Evolutionary conservation across 2,113 vertebrate genomes (phyloP).

Genomic region (Astur gentilis): DNA sequence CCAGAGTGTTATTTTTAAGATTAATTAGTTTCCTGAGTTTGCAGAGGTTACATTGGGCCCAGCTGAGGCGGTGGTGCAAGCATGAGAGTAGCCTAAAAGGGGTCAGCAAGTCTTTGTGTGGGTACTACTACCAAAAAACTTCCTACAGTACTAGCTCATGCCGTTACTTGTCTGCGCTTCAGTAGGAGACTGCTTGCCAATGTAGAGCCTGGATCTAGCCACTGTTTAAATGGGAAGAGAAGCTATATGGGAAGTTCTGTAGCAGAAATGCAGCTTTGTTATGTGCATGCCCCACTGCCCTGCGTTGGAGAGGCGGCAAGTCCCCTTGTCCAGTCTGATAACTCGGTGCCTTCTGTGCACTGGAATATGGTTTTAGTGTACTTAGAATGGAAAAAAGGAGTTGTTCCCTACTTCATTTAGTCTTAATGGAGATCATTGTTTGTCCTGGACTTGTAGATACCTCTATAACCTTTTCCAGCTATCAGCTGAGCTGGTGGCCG

Average conservation of each 20-base stretch:
- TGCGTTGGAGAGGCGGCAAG: neutral
- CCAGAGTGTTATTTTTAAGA: neutral
- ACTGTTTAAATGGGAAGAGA: neutral
- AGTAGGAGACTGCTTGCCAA: neutral
- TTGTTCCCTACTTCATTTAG: neutral
- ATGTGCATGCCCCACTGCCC: too few relatives aligned
- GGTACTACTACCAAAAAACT: neutral
- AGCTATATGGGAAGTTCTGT: neutral
- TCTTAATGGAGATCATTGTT: neutral
- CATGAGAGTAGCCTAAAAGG: neutral
- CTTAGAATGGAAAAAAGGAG: neutral
- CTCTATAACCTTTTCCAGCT: neutral
- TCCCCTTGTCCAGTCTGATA: neutral
- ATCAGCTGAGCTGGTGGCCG: neutral
- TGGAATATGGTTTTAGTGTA: neutral
- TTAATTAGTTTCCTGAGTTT: neutral
- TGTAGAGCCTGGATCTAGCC: neutral
- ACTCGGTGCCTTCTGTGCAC: neutral
- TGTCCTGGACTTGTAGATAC: neutral
- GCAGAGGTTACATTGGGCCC: neutral
- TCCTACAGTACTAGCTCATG: neutral
- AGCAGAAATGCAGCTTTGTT: neutral
- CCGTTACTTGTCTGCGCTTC: neutral
- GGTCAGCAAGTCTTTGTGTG: neutral
- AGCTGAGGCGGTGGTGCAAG: neutral